Base-by-base conservation (phyloP, 2,797 vertebrate species). In the Heteromormyrus szaboi region DNA sequence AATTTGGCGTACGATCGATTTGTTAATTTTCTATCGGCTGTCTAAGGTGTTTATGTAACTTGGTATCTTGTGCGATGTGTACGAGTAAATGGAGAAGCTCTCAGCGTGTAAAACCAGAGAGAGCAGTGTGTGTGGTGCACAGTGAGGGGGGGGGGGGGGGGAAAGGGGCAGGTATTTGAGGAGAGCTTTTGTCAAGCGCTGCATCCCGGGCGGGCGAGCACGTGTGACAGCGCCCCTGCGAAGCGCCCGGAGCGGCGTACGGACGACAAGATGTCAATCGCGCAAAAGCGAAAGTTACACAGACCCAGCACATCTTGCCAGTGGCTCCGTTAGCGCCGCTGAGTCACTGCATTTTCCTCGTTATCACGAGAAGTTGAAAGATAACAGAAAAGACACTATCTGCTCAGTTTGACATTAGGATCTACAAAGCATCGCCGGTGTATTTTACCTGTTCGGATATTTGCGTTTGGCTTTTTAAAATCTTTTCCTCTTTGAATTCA, bases 401-500 rank as follows among this genome's bases (percentile, higher is more conserved):
- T 46, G 72, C 12, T 88, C 33, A 59, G 33, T 83, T 81, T 88
- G 25, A 88, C 44, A 72, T 48, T 59, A n/a, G 76, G 72, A 83
- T n/a, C 37, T 37, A 25, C 51, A 51, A 46, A 83, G 76, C 51
- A 41, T 54, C 33, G 72, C 12, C 51, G 50, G 22, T 83, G 50
- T 37, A 19, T 56, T 17, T 17, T 5, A 33, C 14, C 51, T 29
- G 84, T 7, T 33, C 50, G 25, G 51, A 86, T 54, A 19, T 41
- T 29, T 54, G 19, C 22, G 37, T 48, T 88, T 17, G 22, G 14
- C 33, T 54, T 46, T 19, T 48, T 19, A 41, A 62, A 84, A 85
- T 50, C 33, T 89, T 44, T 87, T 56, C 54, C 19, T 85, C 37
- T 83, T 7, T 41, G 3, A 46, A 12, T 87, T 88, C 84, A 90